A percentile compares a stretch with the other conserved stretches of the same genome.
phyloP scores from a whole-genome alignment of 2,113 vertebrate genomes.

The Euleptes europaea region DNA sequence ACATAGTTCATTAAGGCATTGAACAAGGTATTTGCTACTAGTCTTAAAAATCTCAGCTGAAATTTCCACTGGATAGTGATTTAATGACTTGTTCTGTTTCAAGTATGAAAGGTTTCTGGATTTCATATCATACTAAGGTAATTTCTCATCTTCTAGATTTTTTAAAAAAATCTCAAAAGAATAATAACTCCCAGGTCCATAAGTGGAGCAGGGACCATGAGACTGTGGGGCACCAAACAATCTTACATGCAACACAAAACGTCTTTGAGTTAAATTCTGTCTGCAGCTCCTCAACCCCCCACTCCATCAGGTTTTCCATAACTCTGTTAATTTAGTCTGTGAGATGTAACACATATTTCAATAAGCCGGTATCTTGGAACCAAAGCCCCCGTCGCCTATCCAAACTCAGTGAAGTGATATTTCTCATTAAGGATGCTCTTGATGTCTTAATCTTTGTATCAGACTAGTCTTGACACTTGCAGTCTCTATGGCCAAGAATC shows the following conservation, averaged over 20 bases:
- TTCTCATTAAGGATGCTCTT: background rate
- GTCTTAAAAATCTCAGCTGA: slow-evolving; percentile 13
- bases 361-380: background rate
- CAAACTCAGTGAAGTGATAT: background rate
- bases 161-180: background rate
- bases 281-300: background rate
- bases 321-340: background rate
- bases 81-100: slow-evolving; percentile 25
- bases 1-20: background rate
- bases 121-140: slow-evolving; percentile 9
- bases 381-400: background rate
- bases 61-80: slow-evolving; percentile 26
- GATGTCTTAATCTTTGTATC: background rate
- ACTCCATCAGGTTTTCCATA: background rate
- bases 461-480: background rate
- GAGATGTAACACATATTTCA: slow-evolving; percentile 9
- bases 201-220: background rate
- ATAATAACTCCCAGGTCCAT: background rate
- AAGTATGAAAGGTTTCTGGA: slow-evolving; percentile 17
- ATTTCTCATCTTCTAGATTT: slow-evolving; percentile 3
- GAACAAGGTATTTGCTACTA: slow-evolving; percentile 1
- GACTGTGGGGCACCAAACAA: background rate
- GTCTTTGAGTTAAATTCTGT: background rate
- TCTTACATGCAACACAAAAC: background rate
- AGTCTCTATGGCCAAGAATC: background rate